Conservation (phyloP, 1,140 invertebrate species). For the Cotesia glomerata region DNA sequence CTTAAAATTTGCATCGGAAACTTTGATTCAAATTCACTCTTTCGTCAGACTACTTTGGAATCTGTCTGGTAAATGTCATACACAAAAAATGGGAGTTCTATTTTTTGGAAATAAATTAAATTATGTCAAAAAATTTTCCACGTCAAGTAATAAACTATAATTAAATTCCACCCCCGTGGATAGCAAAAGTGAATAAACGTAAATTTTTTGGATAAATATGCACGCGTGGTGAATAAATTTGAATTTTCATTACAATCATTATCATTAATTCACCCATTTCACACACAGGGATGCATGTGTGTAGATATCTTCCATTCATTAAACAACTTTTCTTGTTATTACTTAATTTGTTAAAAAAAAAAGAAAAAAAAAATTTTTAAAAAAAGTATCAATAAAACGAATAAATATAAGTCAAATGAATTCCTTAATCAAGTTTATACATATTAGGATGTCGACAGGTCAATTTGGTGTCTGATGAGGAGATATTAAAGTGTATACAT, state of each 20-base stretch:
- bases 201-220: constrained; percentile 57
- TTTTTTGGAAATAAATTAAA: background rate
- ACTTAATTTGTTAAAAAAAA: background rate
- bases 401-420: background rate
- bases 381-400: no score
- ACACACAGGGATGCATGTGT: background rate
- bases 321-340: background rate
- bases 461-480: constrained; percentile 4
- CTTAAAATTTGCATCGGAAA: no score
- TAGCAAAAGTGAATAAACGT: constrained; percentile 60
- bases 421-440: constrained; percentile 16
- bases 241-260: constrained; percentile 56
- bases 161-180: constrained; percentile 35
- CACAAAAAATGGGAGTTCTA: no score
- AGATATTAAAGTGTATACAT: constrained; percentile 22
- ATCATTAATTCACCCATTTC: background rate
- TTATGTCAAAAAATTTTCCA: background rate
- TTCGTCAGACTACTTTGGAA: no score
- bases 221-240: constrained; percentile 53
- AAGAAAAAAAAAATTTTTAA: background rate
- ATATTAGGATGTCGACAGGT: constrained; percentile 23
- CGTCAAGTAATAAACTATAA: background rate
- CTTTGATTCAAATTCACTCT: no score
- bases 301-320: background rate
- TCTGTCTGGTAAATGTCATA: no score